Evolutionary conservation across 1,140 invertebrate species (phyloP).

Genomic region (Drosophila biarmipes): DNA sequence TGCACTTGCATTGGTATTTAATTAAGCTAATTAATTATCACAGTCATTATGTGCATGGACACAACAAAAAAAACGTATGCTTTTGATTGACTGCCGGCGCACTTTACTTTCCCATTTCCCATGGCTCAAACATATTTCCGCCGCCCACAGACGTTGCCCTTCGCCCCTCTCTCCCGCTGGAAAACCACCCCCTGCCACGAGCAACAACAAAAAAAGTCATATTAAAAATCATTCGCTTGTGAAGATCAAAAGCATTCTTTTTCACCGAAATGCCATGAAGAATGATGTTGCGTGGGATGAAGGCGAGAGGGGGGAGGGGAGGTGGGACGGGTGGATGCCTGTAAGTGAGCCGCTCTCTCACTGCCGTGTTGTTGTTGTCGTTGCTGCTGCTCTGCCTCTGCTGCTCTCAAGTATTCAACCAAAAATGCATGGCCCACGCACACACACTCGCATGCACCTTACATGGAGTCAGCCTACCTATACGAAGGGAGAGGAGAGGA

Average conservation of each 20-base stretch:
- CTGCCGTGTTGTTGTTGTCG: constrained; percentile 23
- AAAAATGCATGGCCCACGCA: constrained; percentile 66
- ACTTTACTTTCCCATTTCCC: constrained; percentile 52
- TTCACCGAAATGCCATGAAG: constrained; percentile 79
- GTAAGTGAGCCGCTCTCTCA: constrained; percentile 56
- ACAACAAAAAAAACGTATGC: constrained; percentile 13
- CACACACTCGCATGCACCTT: constrained; percentile 26
- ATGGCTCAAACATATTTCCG: constrained; percentile 11
- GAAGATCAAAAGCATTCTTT: constrained; percentile 84
- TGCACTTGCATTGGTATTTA: constrained; percentile 54
- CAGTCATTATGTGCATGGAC: constrained; percentile 2
- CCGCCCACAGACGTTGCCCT: not conserved
- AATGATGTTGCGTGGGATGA: constrained; percentile 56
- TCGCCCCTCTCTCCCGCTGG: too few species aligned
- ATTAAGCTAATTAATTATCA: constrained; percentile 70
- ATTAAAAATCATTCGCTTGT: constrained; percentile 84
- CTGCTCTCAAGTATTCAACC: constrained; percentile 68
- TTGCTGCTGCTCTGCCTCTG: constrained; percentile 18
- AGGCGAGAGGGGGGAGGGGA: not conserved
- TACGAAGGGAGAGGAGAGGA: constrained; percentile 24
- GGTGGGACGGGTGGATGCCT: constrained; percentile 16
- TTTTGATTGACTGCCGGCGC: constrained; percentile 62
- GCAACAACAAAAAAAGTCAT: constrained; percentile 66
- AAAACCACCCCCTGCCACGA: constrained; percentile 4
- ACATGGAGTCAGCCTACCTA: constrained; percentile 56